These are phyloP conservation scores for Glareola pratincola DNA, from an alignment of 2,113 vertebrate species.

Conservation along the genomic window DNA sequence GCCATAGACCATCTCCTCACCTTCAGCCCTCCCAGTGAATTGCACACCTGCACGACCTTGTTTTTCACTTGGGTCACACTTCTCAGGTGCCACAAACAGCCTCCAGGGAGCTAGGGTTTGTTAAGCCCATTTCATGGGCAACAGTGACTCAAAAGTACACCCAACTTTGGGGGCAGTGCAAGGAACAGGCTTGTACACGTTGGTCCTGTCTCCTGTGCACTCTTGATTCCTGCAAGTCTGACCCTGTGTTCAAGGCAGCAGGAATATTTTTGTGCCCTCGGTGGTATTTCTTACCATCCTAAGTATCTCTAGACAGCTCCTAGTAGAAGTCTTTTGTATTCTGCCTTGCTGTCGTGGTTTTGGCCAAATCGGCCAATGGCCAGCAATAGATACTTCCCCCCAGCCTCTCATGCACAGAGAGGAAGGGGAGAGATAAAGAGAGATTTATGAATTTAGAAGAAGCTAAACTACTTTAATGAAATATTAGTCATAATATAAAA, in stretches of 20 bases:
- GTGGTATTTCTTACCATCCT: background rate
- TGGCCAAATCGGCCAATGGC: no score
- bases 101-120: background rate
- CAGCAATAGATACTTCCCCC: no score
- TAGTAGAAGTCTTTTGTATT: background rate
- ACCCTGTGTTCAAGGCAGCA: background rate
- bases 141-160: background rate
- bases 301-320: background rate
- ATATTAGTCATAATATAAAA: no score
- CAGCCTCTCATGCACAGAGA: no score
- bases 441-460: no score
- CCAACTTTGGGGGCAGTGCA: rapidly evolving
- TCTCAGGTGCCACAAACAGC: background rate
- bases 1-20: background rate
- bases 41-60: rapidly evolving
- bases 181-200: background rate
- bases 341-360: background rate
- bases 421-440: no score
- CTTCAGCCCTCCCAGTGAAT: background rate
- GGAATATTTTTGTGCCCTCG: background rate
- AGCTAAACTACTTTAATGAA: no score
- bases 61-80: background rate
- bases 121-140: background rate
- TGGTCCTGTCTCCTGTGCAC: background rate
- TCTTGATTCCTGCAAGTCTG: background rate